Base-by-base conservation (phyloP, 2,888 invertebrate species). In the Netelia virgata region DNA sequence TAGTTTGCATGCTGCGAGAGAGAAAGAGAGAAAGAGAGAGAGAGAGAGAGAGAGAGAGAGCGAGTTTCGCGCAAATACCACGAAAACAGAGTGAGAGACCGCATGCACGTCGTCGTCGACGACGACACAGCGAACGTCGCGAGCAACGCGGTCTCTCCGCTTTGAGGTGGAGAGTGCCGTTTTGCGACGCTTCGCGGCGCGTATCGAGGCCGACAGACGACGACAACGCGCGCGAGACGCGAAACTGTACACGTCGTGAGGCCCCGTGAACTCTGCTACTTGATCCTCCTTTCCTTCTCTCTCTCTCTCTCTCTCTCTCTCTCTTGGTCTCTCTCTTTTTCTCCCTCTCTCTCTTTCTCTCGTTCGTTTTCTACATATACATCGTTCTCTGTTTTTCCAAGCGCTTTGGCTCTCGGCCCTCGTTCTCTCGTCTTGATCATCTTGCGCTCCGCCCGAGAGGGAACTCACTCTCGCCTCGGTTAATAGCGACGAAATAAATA, bases 161-260 rank as follows among this genome's bases (percentile, higher is more conserved):
- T 89, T 90, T 88, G 88, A 89, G 87, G 82, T 70, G 84, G 86
- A 87, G 88, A 88, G 86, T 88, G 87, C 87, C 89, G 88, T 88
- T 90, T 89, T 86, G 92, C 90, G 91, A 92, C 90, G 91, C 91
- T 90, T 86, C 88, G 84, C 86, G 89, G 90, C 87, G 91, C 92
- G 90, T 91, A 91, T 92, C 92, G 90, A 89, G 89, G 89, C 91
- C 90, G 89, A 91, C 90, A 90, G 90, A 89, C 88, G 87, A 88
- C 88, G 89, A 90, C 90, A 88, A 86, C 87, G 87, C 86, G 83
- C 83, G 82, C 84, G 84, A 85, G 80, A 74, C 59, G 74, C 78
- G 57, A 82, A 47, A 57, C 57, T 36, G 59, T 28, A 69, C 57
- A 61, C 41, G 66, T 36, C 36, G 11, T 28, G 18, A 28, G 69